Conservation (phyloP, 2,888 invertebrate genomes). For the Strigamia transsilvanica region DNA sequence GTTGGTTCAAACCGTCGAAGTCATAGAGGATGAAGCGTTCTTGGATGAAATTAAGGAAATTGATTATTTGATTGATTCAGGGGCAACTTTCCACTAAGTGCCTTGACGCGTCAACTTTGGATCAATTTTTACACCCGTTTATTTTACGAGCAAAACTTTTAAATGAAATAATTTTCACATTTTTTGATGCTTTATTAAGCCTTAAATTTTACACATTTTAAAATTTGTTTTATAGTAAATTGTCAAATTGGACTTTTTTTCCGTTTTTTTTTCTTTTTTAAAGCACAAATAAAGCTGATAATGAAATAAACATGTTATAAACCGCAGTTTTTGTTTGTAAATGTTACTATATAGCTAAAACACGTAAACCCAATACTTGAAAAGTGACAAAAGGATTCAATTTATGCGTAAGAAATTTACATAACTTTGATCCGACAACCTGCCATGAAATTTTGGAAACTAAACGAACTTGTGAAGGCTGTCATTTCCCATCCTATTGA, state of each 20-base stretch:
- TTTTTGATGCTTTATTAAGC: conserved; percentile 35
- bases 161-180: background rate
- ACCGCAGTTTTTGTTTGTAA: background rate
- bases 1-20: conserved; percentile 73
- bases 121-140: conserved; percentile 37
- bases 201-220: conserved; percentile 31
- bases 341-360: conserved; percentile 12
- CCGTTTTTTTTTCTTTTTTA: too few relatives aligned
- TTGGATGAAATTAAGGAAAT: conserved; percentile 79
- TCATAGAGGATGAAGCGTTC: conserved; percentile 77
- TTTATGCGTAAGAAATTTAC: background rate
- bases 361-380: background rate
- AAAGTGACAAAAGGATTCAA: conserved; percentile 12
- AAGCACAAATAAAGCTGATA: background rate
- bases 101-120: conserved; percentile 2
- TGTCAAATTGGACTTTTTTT: background rate
- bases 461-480: background rate
- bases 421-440: background rate
- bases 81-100: conserved; percentile 45
- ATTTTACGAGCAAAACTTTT: conserved; percentile 17
- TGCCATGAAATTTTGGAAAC: background rate
- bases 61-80: conserved; percentile 67
- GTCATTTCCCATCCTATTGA: background rate
- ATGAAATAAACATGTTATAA: conserved; percentile 8
- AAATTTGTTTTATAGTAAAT: conserved; percentile 7